Percentiles rank a stretch among this genome's conserved stretches.
phyloP scores from a whole-genome alignment of 2,797 vertebrate species.

The Erithacus rubecula region DNA sequence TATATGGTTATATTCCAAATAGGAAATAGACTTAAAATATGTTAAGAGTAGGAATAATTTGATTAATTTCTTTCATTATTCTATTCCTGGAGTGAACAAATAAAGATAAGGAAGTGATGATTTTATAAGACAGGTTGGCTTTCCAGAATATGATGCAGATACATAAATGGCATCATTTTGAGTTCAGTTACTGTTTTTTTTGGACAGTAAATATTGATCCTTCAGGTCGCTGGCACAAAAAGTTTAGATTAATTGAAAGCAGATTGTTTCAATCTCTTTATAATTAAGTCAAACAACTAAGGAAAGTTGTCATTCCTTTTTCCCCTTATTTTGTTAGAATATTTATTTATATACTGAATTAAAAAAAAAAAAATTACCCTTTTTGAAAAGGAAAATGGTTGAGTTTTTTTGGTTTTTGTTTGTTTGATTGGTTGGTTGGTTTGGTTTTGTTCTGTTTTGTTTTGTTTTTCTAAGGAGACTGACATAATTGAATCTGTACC shows the following conservation, averaged over 20 bases:
- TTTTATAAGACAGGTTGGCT: background rate
- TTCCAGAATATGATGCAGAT: background rate
- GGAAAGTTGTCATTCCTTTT: background rate
- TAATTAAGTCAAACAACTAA: background rate
- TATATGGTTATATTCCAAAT: background rate
- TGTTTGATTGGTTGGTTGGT: too few species aligned
- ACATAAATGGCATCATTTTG: background rate
- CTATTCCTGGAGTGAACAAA: background rate
- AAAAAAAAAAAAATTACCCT: too few species aligned
- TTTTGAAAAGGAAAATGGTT: background rate
- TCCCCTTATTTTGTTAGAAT: background rate
- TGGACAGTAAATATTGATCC: background rate
- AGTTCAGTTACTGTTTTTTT: background rate
- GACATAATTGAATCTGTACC: background rate
- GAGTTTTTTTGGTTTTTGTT: background rate
- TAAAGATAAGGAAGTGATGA: slow-evolving; percentile 3
- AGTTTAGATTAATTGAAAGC: background rate
- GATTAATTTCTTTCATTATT: background rate
- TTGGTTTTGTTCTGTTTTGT: too few species aligned
- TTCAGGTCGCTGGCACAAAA: background rate
- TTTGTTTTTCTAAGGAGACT: background rate
- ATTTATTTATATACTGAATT: background rate
- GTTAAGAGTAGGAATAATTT: background rate
- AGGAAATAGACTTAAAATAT: background rate
- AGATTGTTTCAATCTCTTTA: background rate